Evolutionary conservation across 2,888 invertebrate genomes (phyloP).

Genomic region (Amphipoea lucens): DNA sequence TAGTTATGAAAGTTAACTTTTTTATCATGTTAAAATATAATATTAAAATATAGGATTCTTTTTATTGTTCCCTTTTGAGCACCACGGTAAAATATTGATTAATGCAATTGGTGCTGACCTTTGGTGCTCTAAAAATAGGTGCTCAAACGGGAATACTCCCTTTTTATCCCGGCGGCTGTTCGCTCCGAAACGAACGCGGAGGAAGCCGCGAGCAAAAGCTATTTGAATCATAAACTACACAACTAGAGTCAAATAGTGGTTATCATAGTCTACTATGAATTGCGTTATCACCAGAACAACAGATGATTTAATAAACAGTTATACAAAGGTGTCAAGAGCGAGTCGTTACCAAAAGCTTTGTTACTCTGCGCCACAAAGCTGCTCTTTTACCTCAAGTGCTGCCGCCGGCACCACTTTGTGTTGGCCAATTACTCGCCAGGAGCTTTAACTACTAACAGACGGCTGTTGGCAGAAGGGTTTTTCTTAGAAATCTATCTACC

Average conservation of each 20-base stretch:
- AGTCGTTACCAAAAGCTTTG: slow-evolving; percentile 22
- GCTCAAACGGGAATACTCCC: too few relatives aligned
- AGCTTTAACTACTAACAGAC: background rate
- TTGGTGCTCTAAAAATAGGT: too few relatives aligned
- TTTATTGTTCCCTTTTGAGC: too few relatives aligned
- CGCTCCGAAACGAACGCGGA: background rate
- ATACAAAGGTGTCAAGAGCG: slow-evolving; percentile 41
- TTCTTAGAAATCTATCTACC: background rate
- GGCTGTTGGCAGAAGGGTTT: background rate
- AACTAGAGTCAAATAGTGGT: background rate
- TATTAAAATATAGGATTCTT: too few relatives aligned
- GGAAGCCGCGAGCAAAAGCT: too few relatives aligned
- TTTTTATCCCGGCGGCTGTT: background rate
- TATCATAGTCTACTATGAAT: background rate
- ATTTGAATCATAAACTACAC: background rate
- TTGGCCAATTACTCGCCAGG: slow-evolving; percentile 31
- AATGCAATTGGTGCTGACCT: too few relatives aligned
- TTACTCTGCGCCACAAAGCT: slow-evolving; percentile 23
- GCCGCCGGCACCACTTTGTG: slow-evolving; percentile 57
- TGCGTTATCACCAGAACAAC: background rate
- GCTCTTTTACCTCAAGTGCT: slow-evolving; percentile 7
- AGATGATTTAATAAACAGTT: slow-evolving; percentile 28
- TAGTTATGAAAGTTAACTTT: background rate
- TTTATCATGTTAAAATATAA: background rate
- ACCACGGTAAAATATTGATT: too few relatives aligned